Base-by-base conservation (phyloP, 2,888 invertebrate species). In the Scotopteryx bipunctaria region DNA sequence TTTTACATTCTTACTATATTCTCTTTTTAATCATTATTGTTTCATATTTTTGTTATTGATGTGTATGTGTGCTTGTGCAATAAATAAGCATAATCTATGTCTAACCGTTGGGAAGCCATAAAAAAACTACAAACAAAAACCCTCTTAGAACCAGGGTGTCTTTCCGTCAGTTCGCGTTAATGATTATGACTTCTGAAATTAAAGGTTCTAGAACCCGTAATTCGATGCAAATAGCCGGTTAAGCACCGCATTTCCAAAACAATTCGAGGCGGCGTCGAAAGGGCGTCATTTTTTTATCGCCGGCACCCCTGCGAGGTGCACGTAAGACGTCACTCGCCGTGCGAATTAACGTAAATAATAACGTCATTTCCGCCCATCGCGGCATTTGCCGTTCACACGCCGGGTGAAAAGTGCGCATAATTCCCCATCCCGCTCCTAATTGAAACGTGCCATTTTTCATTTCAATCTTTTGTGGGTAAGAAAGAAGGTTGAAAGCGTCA, bases 301-400 rank as follows among this genome's bases (percentile, higher is more conserved):
- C 71, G 76, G 76, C 76, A 71, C 61, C 54, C 61, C 60, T 59
- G 69, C 67, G 71, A 83, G 83, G 81, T 82, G 73, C 69, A 86
- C 86, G 86, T 86, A 83, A 86, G 81, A 80, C 86, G 88, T 86
- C 86, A 86, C 83, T 86, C 83, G 83, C 75, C 79, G 77, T 77
- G 78, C 66, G 77, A 90, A 91, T 91, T 91, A 91, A 86, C 89
- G 90, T 91, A 90, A 90, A 90, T 90, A 91, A 91, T 88, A 85
- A 84, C 87, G 85, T 86, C 86, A 85, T 88, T 84, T 74, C 71
- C 74, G 73, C 41, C 48, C 41, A 36, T n/a, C n/a, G 8, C 76
- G 79, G 32, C 41, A 81, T 84, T 80, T 84, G 81, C 83, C 71
- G 80, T 77, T 78, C 83, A 81, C 84, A 86, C 84, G 82, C 76